phyloP scores from a whole-genome alignment of 2,113 vertebrate species.

The Petromus typicus region DNA sequence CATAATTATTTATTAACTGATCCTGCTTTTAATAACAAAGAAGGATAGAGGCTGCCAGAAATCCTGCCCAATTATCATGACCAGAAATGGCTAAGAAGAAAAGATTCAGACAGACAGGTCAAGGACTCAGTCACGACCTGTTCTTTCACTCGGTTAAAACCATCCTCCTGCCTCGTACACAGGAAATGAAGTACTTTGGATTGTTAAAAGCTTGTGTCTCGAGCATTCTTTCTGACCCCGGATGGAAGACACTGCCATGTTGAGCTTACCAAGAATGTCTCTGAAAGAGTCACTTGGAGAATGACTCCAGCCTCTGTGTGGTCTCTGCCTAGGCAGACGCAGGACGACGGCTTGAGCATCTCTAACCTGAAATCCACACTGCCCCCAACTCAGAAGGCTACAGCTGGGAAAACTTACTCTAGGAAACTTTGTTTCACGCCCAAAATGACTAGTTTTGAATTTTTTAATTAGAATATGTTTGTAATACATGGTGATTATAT shows the following conservation, averaged over 20 bases:
- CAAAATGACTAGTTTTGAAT: neutral
- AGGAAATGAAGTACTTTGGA: neutral
- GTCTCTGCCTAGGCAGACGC: neutral
- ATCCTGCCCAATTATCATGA: slow-evolving; percentile 42
- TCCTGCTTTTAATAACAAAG: slow-evolving; percentile 78
- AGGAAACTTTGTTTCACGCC: too few species aligned
- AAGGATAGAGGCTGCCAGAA: slow-evolving; percentile 50
- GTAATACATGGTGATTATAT: neutral
- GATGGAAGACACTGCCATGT: neutral
- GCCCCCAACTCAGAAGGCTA: neutral
- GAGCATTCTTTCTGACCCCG: neutral
- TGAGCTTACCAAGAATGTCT: neutral
- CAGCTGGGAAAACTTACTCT: neutral
- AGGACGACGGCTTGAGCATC: rapidly evolving
- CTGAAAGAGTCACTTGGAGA: neutral
- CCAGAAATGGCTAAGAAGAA: slow-evolving; percentile 55
- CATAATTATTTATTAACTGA: slow-evolving; percentile 81
- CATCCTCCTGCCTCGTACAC: neutral
- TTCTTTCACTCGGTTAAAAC: slow-evolving; percentile 26
- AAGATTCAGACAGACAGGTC: slow-evolving; percentile 1
- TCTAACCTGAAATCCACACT: neutral
- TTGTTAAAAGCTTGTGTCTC: neutral
- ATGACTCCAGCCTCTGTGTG: neutral
- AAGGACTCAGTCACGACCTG: neutral
- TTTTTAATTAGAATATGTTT: neutral